phyloP scores from a whole-genome alignment of 2,113 vertebrate genomes.

The Pseudorhombus dupliciocellatus region DNA sequence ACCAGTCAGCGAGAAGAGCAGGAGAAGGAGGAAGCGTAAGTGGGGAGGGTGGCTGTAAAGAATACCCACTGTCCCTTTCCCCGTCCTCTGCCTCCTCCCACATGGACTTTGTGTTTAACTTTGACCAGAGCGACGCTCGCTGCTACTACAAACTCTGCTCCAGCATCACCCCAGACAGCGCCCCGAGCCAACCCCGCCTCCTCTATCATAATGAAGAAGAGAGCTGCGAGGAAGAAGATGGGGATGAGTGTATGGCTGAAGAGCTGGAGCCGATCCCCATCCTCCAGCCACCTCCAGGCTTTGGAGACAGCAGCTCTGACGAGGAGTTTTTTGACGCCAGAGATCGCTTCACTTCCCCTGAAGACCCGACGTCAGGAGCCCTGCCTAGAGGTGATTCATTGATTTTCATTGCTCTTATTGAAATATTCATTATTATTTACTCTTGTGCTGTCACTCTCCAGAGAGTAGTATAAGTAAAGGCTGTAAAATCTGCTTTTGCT shows the following conservation, averaged over 20 bases:
- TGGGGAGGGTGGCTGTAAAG: constrained; percentile 4
- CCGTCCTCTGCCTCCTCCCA: constrained; percentile 34
- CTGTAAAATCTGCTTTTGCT: constrained; percentile 9
- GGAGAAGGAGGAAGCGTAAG: constrained; percentile 24
- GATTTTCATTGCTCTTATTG: background rate
- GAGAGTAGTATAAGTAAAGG: background rate
- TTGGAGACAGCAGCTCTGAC: constrained; percentile 93
- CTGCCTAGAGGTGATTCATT: constrained; percentile 69
- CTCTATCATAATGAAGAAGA: background rate
- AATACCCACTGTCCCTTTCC: background rate
- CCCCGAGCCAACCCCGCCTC: constrained; percentile 56
- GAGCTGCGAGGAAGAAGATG: background rate
- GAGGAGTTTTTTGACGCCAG: constrained; percentile 95
- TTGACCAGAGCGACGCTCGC: constrained; percentile 74
- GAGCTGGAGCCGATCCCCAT: constrained; percentile 62
- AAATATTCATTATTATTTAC: background rate
- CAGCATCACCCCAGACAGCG: constrained; percentile 84
- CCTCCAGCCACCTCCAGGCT: constrained; percentile 84
- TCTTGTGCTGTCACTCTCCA: background rate
- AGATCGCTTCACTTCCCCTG: constrained; percentile 84
- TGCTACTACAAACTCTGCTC: constrained; percentile 87
- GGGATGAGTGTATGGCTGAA: background rate
- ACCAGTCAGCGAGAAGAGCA: constrained; percentile 11
- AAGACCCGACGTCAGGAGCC: constrained; percentile 65
- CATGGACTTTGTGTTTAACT: constrained; percentile 76